Evolutionary conservation across 2,797 vertebrate genomes (phyloP), one percentile per base, ranked within the genome.

Genomic region (Sciurus vulgaris): DNA sequence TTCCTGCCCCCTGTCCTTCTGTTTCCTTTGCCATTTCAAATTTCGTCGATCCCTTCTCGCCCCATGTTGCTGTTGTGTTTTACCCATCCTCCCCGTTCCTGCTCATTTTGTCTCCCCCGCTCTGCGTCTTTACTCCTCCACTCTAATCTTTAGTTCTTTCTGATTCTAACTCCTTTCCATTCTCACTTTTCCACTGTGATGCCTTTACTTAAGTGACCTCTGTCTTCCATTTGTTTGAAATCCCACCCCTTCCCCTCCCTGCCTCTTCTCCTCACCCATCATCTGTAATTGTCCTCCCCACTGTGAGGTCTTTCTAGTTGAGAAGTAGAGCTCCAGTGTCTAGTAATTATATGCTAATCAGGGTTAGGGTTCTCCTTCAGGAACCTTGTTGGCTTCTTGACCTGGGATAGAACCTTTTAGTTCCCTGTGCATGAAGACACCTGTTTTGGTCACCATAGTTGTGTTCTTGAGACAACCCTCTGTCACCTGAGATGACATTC

Each of bases 1-100:
- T 94, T 93, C 59, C 91, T 97, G 78, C 92, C 30, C 87, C 86
- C 94, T 59, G 35, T 90, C 96, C 96, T 97, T 97, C 94, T 97
- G 97, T 95, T 97, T 94, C 89, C 95, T 96, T 89, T 93, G 79
- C 91, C 73, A 30, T 95, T 96, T 96, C 84, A 63, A 0, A 78
- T 90, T 33, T n/a, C 89, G 65, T 33, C 81, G 9, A 4, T 69
- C 81, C 81, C 35, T 9, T 59, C 63, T 65, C 85, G 77, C 28
- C 69, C 59, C 26, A 1, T 15, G 9, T 61, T 76, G 72, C 72
- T 85, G 51, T 72, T 72, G 38, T 61, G 73, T 78, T 89, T 78
- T 38, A 74, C 15, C 72, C 56, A 59, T 63, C 20, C 0, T 54
- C 89, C 85, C 41, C 51, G 28, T 79, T 70, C 78, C 69, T 90